Evolutionary conservation across 2,888 invertebrate species (phyloP), one percentile per base, ranked within the genome.

Genomic region (Troides aeacus): DNA sequence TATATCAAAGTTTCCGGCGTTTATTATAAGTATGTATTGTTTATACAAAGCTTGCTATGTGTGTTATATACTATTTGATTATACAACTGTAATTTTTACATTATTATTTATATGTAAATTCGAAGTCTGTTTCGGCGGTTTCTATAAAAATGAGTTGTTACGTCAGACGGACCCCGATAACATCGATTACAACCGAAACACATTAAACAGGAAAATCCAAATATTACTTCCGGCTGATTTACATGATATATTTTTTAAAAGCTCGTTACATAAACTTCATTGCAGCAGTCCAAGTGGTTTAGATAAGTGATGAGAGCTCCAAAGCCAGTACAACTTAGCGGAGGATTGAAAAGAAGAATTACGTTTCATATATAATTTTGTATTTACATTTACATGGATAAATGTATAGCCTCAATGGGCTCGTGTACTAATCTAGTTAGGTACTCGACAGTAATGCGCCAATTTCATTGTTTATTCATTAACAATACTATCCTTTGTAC

Each of bases 391-490:
- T 66, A 70, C 59, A 70, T 66, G 23, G 66, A 90, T 87, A 89
- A 76, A 84, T 84, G 85, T 84, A 78, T 87, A 91, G 92, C 92
- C 92, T 91, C 92, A 77, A 78, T 69, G 85, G 92, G 90, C 90
- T 82, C 84, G 87, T 86, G 87, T 84, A 85, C 90, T 92, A 92
- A 81, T 83, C 92, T 92, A 92, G 90, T 92, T 90, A 92, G 92
- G 92, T 92, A 92, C 92, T 92, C 92, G 90, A 92, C 91, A 92
- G 92, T 92, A 92, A 92, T 92, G 92, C 92, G 92, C 92, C 92
- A 91, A 92, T 90, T 90, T 88, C 81, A 85, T 88, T 85, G 85
- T 87, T 86, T 89, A 89, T 83, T 86, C 81, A 82, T 88, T 90
- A 89, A 89, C 87, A 89, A 89, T 88, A 89, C 88, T 89, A 88